Evolutionary conservation across 2,797 vertebrate species (phyloP).

Genomic region (Xerus rutilus): DNA sequence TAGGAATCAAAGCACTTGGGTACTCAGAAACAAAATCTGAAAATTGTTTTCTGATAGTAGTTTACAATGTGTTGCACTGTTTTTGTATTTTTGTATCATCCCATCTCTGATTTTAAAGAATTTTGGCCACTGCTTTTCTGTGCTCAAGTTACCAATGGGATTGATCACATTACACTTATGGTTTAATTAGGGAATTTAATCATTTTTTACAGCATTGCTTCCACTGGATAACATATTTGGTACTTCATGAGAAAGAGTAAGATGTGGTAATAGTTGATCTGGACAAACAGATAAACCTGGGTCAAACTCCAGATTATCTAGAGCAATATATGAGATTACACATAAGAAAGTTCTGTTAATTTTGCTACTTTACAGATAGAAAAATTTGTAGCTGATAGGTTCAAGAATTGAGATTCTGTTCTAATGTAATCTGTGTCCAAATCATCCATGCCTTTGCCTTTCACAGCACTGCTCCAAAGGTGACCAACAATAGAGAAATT

Average conservation of each 20-base stretch:
- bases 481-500: not conserved
- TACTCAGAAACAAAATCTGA: slow-evolving; percentile 25
- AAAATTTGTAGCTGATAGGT: not conserved
- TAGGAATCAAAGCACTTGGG: not conserved
- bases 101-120: not conserved
- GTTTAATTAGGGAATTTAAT: not conserved
- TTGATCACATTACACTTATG: not conserved
- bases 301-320: slow-evolving; percentile 3
- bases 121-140: not conserved
- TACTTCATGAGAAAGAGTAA: not conserved
- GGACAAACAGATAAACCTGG: not conserved
- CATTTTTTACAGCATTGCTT: not conserved
- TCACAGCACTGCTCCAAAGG: not conserved
- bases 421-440: not conserved
- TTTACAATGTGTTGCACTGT: not conserved
- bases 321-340: not conserved
- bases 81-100: not conserved
- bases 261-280: not conserved
- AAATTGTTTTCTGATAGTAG: slow-evolving; percentile 26
- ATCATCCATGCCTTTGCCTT: not conserved
- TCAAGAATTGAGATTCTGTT: not conserved
- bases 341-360: slow-evolving; percentile 11
- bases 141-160: not conserved
- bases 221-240: not conserved
- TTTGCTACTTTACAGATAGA: not conserved